Percentiles rank a stretch among this genome's conserved stretches.
Conservation (phyloP, 2,113 vertebrate species). For the Proteles cristata region DNA sequence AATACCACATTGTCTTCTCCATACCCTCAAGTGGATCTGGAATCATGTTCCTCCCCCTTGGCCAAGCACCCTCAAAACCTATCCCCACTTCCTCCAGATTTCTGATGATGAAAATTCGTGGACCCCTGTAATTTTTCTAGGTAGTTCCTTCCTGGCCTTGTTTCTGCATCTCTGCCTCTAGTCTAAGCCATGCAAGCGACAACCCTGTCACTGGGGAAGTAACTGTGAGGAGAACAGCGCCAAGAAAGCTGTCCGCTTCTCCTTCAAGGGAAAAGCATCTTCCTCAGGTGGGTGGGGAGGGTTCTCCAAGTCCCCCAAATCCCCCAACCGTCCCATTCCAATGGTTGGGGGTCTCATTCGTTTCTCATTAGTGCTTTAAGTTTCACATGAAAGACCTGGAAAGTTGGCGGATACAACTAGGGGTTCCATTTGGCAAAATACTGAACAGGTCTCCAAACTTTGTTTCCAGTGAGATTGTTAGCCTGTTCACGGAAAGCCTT, state of each 20-base stretch:
- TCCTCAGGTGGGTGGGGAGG: too few relatives aligned
- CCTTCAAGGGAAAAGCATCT: background rate
- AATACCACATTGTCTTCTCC: background rate
- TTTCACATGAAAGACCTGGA: background rate
- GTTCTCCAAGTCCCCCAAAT: background rate
- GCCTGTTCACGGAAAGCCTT: background rate
- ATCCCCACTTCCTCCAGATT: background rate
- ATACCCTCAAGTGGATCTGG: background rate
- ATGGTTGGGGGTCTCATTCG: background rate
- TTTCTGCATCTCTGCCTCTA: background rate
- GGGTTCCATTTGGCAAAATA: background rate
- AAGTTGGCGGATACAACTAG: background rate
- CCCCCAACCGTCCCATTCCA: background rate
- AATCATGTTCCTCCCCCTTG: background rate
- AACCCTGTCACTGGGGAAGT: background rate
- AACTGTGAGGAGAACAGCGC: rapidly evolving
- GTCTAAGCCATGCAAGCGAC: background rate
- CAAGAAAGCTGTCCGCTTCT: background rate
- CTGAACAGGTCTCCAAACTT: background rate
- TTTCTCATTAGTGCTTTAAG: background rate
- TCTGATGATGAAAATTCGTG: background rate
- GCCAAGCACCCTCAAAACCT: background rate
- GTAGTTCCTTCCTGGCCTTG: background rate
- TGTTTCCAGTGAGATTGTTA: background rate
- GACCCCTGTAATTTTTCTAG: background rate